Base-by-base conservation (phyloP, 2,797 vertebrate species). In the Cuculus canorus region DNA sequence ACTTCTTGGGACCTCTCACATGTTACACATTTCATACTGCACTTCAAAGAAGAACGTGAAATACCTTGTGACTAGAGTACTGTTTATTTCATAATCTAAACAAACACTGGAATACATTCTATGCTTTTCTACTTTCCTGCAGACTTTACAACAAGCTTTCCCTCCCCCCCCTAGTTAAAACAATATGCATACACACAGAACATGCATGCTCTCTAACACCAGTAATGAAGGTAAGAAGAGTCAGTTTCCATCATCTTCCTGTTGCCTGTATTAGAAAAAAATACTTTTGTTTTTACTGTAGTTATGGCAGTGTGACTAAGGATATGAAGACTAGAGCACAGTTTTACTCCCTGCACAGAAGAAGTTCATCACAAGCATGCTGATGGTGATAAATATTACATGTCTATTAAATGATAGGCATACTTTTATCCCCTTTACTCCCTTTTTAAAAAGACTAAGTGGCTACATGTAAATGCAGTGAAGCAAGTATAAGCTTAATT, bases 341-440 rank as follows among this genome's bases (percentile, higher is more conserved):
- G 73, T 96, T 97, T 97, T 91, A 95, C 56, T 97, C 94, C 94
- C 96, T 96, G 96, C 85, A 96, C 95, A 94, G 86, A 96, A 97
- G 94, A 95, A 87, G 94, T 96, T 97, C 97, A 97, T 97, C 97
- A 96, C 94, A 98, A 97, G 97, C 98, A 98, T 98, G 97, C 97
- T 97, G 96, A 97, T 95, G 97, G 90, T 93, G 93, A 98, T 97
- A 97, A 97, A 97, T 95, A 97, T 96, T 95, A 96, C 86, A 95
- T 85, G 91, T 97, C 96, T 97, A 97, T 97, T 98, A 97, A 97
- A 96, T 97, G 97, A 97, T 96, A 98, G 97, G 95, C 97, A 95
- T 97, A 97, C 85, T 97, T 97, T 94, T 96, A 95, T 96, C 96
- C 96, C 96, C 96, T 96, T 96, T 96, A 96, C 95, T 96, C 96